These are phyloP conservation scores for Synergus laeviventris DNA, from an alignment of 2,888 invertebrate species.

Conservation along the genomic window DNA sequence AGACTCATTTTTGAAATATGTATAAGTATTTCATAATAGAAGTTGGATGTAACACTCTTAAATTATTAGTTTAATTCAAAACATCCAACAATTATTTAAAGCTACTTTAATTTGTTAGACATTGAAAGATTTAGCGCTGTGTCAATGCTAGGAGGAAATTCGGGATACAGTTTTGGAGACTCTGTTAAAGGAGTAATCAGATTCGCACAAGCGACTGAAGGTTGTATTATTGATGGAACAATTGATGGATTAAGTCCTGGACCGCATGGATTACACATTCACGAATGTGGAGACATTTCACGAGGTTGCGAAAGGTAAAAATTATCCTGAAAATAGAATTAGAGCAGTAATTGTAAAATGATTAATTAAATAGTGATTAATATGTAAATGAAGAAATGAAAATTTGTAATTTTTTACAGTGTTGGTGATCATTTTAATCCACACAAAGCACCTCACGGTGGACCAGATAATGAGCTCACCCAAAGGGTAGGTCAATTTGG, in stretches of 20 bases:
- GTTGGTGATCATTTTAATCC: slow-evolving; percentile 82
- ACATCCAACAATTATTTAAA: neutral
- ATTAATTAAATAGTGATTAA: neutral
- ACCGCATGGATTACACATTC: slow-evolving; percentile 79
- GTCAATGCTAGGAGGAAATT: slow-evolving; percentile 79
- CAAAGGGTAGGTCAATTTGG: slow-evolving; percentile 71
- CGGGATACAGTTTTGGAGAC: slow-evolving; percentile 75
- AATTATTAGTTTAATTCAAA: too few species aligned
- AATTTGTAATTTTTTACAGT: slow-evolving; percentile 66
- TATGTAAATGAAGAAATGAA: neutral
- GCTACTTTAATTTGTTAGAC: slow-evolving; percentile 51
- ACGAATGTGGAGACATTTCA: slow-evolving; percentile 87
- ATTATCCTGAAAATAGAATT: neutral
- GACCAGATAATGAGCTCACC: slow-evolving; percentile 74
- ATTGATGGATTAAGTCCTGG: slow-evolving; percentile 87
- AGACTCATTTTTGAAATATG: too few species aligned
- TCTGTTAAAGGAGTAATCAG: slow-evolving; percentile 85
- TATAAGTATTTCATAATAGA: too few species aligned
- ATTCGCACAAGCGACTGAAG: slow-evolving; percentile 81
- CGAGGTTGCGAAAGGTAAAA: slow-evolving; percentile 78
- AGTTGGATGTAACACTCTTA: too few species aligned
- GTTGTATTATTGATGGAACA: slow-evolving; percentile 89
- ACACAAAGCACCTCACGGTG: slow-evolving; percentile 77
- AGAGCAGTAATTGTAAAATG: neutral
- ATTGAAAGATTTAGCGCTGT: slow-evolving; percentile 82